Percentiles rank a stretch among this genome's conserved stretches.
Conservation (phyloP, 2,888 invertebrate genomes). For the Mechanitis mazaeus region DNA sequence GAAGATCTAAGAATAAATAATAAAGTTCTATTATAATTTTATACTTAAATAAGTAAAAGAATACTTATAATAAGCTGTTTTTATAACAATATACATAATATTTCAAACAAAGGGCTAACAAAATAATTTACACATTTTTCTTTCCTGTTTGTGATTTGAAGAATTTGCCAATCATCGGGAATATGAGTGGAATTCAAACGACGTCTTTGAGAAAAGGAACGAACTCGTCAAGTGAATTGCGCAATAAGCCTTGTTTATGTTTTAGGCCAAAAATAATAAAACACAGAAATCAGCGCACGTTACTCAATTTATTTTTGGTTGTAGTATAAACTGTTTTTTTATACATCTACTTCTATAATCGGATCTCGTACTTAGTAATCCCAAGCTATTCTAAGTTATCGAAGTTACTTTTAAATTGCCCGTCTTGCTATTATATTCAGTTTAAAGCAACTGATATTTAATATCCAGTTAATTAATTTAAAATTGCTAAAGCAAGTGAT, state of each 20-base stretch:
- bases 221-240: constrained; percentile 16
- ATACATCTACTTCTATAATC: no score
- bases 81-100: constrained; percentile 2
- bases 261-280: constrained; percentile 22
- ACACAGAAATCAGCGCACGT: constrained; percentile 13
- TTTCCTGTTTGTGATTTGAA: constrained; percentile 14
- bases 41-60: neutral
- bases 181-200: constrained; percentile 21
- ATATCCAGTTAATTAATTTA: no score
- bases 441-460: no score
- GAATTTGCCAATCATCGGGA: constrained; percentile 19
- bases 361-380: no score
- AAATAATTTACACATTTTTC: constrained; percentile 18
- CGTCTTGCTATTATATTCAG: no score
- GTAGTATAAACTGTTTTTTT: no score
- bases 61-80: neutral
- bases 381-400: no score
- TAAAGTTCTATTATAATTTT: no score
- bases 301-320: no score
- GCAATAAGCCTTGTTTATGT: constrained; percentile 22
- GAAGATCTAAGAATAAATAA: no score
- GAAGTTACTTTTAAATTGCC: no score
- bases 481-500: no score
- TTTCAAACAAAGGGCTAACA: constrained; percentile 2
- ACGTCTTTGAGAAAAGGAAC: constrained; percentile 14